Conservation (phyloP, 2,797 vertebrate genomes). For the Galago senegalensis region DNA sequence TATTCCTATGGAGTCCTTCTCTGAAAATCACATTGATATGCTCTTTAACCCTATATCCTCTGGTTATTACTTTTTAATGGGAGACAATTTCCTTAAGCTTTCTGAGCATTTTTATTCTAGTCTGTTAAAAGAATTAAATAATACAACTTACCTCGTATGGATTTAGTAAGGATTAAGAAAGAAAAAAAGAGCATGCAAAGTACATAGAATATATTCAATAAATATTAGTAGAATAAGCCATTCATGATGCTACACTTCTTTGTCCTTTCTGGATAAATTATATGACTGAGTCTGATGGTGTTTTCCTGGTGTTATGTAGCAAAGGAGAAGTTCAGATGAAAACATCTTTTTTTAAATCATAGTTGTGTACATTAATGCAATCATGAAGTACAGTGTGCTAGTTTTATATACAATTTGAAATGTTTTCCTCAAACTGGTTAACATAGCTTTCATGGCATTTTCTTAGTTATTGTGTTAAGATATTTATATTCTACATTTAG, state of each 20-base stretch:
- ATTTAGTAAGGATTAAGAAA: neutral
- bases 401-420: too few relatives aligned
- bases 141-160: neutral
- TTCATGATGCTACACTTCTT: neutral
- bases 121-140: neutral
- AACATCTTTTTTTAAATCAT: neutral
- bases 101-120: neutral
- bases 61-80: neutral
- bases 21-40: neutral
- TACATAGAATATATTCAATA: neutral
- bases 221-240: neutral
- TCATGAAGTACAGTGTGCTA: too few relatives aligned
- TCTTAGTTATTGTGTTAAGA: too few relatives aligned
- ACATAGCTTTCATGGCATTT: too few relatives aligned
- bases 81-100: neutral
- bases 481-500: too few relatives aligned
- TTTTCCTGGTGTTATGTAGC: neutral
- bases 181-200: neutral
- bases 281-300: neutral
- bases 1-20: neutral
- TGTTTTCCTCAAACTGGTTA: too few relatives aligned
- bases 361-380: too few relatives aligned
- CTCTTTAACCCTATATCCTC: neutral
- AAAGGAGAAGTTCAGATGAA: neutral
- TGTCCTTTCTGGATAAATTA: neutral